phyloP scores from a whole-genome alignment of 2,888 invertebrate species.

The Patella caerulea region DNA sequence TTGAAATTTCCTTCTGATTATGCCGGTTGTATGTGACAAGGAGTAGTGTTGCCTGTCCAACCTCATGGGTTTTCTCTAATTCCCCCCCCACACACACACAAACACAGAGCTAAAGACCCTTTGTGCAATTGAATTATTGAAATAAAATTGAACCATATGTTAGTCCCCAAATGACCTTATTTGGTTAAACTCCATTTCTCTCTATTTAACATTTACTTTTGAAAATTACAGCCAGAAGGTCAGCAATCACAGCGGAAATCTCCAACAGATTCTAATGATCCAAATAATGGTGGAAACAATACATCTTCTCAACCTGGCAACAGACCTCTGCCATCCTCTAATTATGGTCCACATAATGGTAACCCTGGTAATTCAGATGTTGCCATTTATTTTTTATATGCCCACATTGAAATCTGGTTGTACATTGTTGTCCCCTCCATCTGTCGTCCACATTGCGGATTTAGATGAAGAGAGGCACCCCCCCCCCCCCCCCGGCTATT shows the following conservation, averaged over 20 bases:
- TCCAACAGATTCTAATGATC: conserved; percentile 47
- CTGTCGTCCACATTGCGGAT: background rate
- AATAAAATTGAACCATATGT: too few species aligned
- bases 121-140: background rate
- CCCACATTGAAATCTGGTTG: background rate
- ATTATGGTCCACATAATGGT: conserved; percentile 6
- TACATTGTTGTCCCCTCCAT: background rate
- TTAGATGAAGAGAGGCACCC: too few species aligned
- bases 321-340: background rate
- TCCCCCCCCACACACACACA: too few species aligned
- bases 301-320: too few species aligned
- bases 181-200: too few species aligned
- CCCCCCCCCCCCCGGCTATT: too few species aligned
- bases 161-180: too few species aligned
- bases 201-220: background rate
- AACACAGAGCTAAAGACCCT: background rate
- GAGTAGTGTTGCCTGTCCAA: too few species aligned
- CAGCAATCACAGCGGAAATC: conserved; percentile 51
- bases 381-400: background rate
- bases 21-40: too few species aligned
- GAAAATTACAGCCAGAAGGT: conserved; percentile 30
- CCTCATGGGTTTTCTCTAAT: too few species aligned
- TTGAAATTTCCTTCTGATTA: too few species aligned
- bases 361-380: background rate
- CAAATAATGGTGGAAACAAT: conserved; percentile 2